Percentiles rank a stretch among this genome's conserved stretches.
Evolutionary conservation across 1,140 invertebrate species (phyloP).

Genomic region (Cataglyphis hispanica): DNA sequence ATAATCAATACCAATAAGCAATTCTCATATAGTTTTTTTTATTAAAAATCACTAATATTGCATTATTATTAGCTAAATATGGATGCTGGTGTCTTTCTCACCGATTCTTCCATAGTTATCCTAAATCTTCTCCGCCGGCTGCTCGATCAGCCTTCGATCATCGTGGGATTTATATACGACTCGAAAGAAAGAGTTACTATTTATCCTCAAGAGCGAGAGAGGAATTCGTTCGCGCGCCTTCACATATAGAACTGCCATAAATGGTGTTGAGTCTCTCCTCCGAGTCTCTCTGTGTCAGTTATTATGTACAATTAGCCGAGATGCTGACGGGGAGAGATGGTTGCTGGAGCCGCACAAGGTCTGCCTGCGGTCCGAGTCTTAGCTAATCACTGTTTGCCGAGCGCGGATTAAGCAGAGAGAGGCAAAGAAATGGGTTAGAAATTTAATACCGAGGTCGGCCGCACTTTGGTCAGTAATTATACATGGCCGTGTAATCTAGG

Average conservation of each 20-base stretch:
- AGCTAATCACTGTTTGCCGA: constrained; percentile 79
- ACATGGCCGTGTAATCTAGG: constrained; percentile 38
- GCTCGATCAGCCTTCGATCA: constrained; percentile 5
- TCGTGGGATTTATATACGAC: constrained; percentile 23
- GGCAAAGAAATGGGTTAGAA: constrained; percentile 70
- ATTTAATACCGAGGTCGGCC: constrained; percentile 67
- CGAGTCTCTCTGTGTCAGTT: constrained; percentile 73
- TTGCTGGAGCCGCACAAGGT: constrained; percentile 80
- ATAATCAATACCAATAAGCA: not conserved
- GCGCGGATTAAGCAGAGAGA: constrained; percentile 35
- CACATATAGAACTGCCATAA: constrained; percentile 74
- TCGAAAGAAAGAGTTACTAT: constrained; percentile 38
- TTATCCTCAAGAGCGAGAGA: constrained; percentile 36
- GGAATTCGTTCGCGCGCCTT: constrained; percentile 60
- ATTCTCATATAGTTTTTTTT: not conserved
- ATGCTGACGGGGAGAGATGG: constrained; percentile 74
- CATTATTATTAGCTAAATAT: not conserved
- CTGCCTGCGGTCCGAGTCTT: constrained; percentile 79
- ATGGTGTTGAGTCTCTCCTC: constrained; percentile 75
- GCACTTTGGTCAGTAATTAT: constrained; percentile 63
- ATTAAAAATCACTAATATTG: constrained; percentile 5
- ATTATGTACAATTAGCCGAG: constrained; percentile 80
- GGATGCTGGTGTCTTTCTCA: not conserved
- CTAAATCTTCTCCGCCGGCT: not conserved
- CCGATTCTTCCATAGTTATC: not conserved